phyloP scores from a whole-genome alignment of 2,113 vertebrate species.

The Tautogolabrus adspersus region DNA sequence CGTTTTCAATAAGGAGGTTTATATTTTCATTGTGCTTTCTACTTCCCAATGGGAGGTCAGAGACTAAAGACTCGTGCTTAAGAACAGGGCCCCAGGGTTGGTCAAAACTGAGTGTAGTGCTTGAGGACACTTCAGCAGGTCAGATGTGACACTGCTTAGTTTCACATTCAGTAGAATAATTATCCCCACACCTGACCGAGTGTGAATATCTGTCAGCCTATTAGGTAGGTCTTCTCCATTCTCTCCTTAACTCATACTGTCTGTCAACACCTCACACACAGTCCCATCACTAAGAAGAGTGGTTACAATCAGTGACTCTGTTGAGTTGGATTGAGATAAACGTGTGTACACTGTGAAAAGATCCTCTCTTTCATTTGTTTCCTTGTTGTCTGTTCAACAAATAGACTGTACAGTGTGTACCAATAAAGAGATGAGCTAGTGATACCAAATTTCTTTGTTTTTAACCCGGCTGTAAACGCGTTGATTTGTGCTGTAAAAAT shows the following conservation, averaged over 20 bases:
- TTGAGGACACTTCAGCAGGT: constrained; percentile 28
- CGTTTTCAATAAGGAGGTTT: constrained; percentile 10
- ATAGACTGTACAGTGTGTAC: no score
- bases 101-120: constrained; percentile 22
- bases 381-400: no score
- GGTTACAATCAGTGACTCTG: constrained; percentile 20
- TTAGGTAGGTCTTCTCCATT: constrained; percentile 34
- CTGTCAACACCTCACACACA: not conserved
- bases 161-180: constrained; percentile 46
- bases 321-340: not conserved
- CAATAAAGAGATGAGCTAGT: no score
- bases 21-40: not conserved
- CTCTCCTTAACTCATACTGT: constrained; percentile 9
- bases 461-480: no score
- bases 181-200: constrained; percentile 40
- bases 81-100: not conserved
- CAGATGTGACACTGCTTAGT: constrained; percentile 44
- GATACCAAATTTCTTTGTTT: no score
- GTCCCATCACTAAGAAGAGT: not conserved
- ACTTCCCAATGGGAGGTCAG: not conserved
- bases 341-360: constrained; percentile 1
- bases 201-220: constrained; percentile 14
- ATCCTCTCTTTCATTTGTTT: not conserved
- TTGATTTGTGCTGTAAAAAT: no score
- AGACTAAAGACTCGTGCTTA: not conserved